Percentiles rank a stretch among this genome's conserved stretches.
Evolutionary conservation across 2,113 vertebrate species (phyloP).

Genomic region (Gobio gobio): DNA sequence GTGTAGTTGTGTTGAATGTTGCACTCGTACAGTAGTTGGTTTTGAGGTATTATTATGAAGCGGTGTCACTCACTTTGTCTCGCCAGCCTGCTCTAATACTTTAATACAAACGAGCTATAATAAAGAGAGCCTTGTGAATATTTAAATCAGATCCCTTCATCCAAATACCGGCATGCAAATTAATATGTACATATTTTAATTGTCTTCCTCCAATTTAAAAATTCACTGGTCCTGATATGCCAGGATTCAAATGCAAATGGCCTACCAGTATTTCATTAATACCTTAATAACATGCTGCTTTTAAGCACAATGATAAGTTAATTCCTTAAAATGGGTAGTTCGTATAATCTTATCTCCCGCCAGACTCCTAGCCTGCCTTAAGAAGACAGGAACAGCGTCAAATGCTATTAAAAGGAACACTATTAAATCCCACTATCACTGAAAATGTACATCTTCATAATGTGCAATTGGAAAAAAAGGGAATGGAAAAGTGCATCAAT

Average conservation of each 20-base stretch:
- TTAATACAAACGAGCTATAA: not conserved
- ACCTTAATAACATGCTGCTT: slow-evolving; percentile 45
- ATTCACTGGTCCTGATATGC: slow-evolving; percentile 17
- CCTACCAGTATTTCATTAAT: slow-evolving; percentile 44
- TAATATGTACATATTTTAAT: slow-evolving; percentile 40
- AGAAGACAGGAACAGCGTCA: slow-evolving; percentile 9
- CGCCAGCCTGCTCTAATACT: slow-evolving; percentile 1
- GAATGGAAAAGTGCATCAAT: not conserved
- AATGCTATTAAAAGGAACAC: slow-evolving; percentile 29
- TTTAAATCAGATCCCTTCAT: slow-evolving; percentile 12
- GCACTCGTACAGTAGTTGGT: not conserved
- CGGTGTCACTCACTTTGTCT: not conserved
- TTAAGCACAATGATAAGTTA: slow-evolving; percentile 47
- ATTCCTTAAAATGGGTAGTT: slow-evolving; percentile 44
- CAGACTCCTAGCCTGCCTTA: slow-evolving; percentile 21
- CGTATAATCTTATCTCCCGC: slow-evolving; percentile 41
- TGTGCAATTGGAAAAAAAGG: not conserved
- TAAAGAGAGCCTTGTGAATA: slow-evolving; percentile 18
- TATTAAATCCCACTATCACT: slow-evolving; percentile 9
- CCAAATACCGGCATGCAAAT: slow-evolving; percentile 26
- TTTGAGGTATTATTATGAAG: not conserved
- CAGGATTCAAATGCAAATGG: slow-evolving; percentile 46
- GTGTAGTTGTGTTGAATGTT: not conserved
- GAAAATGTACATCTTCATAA: slow-evolving; percentile 17
- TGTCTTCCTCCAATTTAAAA: slow-evolving; percentile 8